These are phyloP conservation scores for Phrynosoma blainvillii DNA, from an alignment of 2,113 vertebrate genomes.

Conservation along the genomic window DNA sequence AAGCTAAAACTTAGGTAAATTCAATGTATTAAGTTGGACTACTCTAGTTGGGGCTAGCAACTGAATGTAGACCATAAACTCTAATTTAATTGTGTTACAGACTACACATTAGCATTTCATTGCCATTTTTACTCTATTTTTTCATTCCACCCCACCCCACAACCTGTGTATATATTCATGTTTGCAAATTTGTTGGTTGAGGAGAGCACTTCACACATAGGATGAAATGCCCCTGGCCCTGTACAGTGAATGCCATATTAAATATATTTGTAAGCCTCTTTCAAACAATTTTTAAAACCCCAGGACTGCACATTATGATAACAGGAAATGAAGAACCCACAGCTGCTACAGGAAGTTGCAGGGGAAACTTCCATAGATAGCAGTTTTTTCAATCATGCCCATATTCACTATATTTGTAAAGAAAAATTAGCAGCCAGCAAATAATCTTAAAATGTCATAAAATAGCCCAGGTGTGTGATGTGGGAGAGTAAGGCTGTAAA, in stretches of 20 bases:
- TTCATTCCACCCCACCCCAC: not conserved
- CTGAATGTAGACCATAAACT: not conserved
- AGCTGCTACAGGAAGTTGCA: not conserved
- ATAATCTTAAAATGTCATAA: not conserved
- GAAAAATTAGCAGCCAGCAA: not conserved
- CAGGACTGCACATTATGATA: not conserved
- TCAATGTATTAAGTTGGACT: too few species aligned
- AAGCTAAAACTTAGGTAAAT: too few species aligned
- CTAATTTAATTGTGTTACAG: not conserved
- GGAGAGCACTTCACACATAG: too few species aligned
- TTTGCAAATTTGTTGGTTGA: too few species aligned
- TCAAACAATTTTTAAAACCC: too few species aligned
- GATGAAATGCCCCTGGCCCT: too few species aligned
- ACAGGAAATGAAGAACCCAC: not conserved
- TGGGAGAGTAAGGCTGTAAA: not conserved
- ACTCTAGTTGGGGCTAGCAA: too few species aligned
- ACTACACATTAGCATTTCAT: not conserved
- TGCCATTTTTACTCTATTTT: not conserved
- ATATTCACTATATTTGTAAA: not conserved
- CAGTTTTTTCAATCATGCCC: not conserved
- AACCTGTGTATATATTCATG: too few species aligned
- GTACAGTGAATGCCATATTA: not conserved
- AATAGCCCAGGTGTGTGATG: not conserved
- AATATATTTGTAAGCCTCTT: not conserved
- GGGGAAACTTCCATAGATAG: not conserved